phyloP scores from a whole-genome alignment of 2,113 vertebrate species.

The Brachypteracias leptosomus region DNA sequence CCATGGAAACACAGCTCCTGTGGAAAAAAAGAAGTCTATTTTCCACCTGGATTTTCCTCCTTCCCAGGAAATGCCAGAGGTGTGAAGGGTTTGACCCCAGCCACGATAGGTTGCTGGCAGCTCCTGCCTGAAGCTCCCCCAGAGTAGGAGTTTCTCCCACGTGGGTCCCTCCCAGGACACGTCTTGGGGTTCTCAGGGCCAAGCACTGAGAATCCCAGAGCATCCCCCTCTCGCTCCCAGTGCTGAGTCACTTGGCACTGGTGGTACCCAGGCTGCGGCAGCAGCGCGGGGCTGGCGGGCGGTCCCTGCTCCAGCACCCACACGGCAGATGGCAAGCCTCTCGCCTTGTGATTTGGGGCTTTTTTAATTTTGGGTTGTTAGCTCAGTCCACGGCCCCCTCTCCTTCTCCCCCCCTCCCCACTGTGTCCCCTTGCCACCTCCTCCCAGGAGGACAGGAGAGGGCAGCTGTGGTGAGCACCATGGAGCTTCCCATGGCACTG shows the following conservation, averaged over 20 bases:
- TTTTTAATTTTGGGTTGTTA: constrained; percentile 19
- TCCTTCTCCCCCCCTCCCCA: neutral
- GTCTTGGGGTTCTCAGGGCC: accelerated
- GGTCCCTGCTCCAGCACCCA: constrained; percentile 21
- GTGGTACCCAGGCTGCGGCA: neutral
- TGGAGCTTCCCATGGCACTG: accelerated
- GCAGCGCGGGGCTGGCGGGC: neutral
- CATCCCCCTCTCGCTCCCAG: neutral
- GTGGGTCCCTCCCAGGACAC: accelerated
- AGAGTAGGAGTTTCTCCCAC: accelerated
- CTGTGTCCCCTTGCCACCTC: neutral
- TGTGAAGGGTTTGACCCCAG: constrained; percentile 18
- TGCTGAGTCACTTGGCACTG: neutral
- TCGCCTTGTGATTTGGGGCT: neutral
- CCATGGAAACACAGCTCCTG: constrained; percentile 69
- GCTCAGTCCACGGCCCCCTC: neutral
- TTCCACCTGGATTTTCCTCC: constrained; percentile 57
- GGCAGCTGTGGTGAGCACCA: accelerated
- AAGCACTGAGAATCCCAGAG: neutral
- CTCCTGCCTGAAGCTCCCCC: neutral
- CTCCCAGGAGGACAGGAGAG: neutral
- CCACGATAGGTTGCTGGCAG: accelerated
- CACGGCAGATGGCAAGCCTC: constrained; percentile 64
- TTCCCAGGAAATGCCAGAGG: constrained; percentile 23
- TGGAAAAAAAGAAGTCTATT: neutral